A percentile compares a stretch with the other conserved stretches of the same genome.
phyloP scores from a whole-genome alignment of 2,797 vertebrate species.

The Microctenopoma stevenorrisi region DNA sequence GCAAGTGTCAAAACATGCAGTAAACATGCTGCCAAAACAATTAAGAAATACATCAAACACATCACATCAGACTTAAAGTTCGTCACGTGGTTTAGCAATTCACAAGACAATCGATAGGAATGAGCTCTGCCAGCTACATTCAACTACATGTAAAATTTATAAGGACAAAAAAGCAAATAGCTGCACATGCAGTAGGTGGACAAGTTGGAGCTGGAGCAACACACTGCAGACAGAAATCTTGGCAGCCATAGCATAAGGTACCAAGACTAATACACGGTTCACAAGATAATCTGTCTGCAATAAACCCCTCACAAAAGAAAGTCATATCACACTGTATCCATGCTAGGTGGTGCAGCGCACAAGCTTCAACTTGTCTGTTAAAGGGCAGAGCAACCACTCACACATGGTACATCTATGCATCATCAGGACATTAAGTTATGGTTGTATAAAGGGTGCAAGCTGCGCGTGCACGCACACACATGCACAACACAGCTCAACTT shows the following conservation, averaged over 20 bases:
- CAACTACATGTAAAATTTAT: conserved; percentile 11
- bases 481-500: not conserved
- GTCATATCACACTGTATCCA: too few species aligned
- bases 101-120: conserved; percentile 14
- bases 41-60: not conserved
- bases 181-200: conserved; percentile 31
- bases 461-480: too few species aligned
- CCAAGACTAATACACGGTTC: conserved; percentile 54
- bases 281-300: conserved; percentile 46
- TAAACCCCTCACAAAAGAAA: too few species aligned
- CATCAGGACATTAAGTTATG: too few species aligned
- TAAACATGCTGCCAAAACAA: not conserved
- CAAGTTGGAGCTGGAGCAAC: conserved; percentile 34
- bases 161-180: conserved; percentile 34
- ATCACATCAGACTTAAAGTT: conserved; percentile 4
- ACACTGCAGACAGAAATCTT: conserved; percentile 24
- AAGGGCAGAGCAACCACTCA: too few species aligned
- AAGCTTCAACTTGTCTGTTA: too few species aligned
- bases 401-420: too few species aligned
- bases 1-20: not conserved
- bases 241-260: conserved; percentile 40
- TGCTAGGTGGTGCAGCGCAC: too few species aligned
- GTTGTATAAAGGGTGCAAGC: too few species aligned
- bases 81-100: not conserved
- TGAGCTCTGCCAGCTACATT: conserved; percentile 9